Base-by-base conservation (phyloP, 2,113 vertebrate genomes). In the Nothoprocta perdicaria region DNA sequence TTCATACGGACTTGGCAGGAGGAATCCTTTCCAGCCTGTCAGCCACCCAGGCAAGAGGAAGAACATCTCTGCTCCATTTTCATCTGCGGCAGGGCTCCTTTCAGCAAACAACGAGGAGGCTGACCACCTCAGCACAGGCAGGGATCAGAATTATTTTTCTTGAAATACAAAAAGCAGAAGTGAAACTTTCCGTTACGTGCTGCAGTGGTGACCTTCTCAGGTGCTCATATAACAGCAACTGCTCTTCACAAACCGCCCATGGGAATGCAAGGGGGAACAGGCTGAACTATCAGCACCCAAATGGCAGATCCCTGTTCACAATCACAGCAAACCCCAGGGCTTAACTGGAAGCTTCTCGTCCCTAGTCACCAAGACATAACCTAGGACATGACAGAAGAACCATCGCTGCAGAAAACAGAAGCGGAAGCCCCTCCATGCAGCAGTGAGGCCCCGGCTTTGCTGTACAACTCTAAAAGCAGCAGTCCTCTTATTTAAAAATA, bases 401-500 rank as follows among this genome's bases (percentile, higher is more conserved):
- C 14, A 60, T 24, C 6, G 14, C n/a, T 55, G 29, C n/a, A 72
- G 31, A 82, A 85, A 10, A 22, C 84, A 72, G n/a, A 11, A 68
- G 41, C 4, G 9, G 22, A 0, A 40, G 58, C 57, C 43, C 79
- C 31, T 22, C 41, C 41, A 52, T 3, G 1, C 48, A 50, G 21
- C 12, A 14, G 9, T 2, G 9, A 15, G 26, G 35, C 53, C 50
- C 43, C 10, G 8, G 38, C 27, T 81, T 79, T 62, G 26, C 13
- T 67, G 46, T 31, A 80, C 48, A 63, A 35, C 48, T 91, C 72
- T 63, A 43, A 82, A 75, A 35, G 63, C 40, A 73, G 55, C 6
- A 1, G 48, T 79, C 73, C 60, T 82, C 38, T 89, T 84, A 86
- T 87, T 82, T 77, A 79, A 58, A 60, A 52, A 76, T 66, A 84